phyloP scores from a whole-genome alignment of 2,888 invertebrate genomes.

The Brassicogethes aeneus region DNA sequence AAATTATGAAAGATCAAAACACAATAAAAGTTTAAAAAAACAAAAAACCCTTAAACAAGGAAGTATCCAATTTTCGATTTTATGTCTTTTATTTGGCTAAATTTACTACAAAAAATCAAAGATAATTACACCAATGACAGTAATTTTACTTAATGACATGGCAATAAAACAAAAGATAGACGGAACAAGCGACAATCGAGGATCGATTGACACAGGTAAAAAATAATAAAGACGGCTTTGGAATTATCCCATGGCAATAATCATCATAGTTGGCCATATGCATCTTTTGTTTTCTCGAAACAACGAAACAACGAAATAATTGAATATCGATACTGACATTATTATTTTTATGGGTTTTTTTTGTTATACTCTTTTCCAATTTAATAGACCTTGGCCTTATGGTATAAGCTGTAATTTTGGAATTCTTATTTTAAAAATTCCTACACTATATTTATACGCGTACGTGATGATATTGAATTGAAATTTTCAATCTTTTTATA shows the following conservation, averaged over 20 bases:
- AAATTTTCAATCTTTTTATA: no score
- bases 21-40: no score
- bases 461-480: conserved; percentile 32
- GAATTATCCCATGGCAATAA: conserved; percentile 3
- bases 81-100: no score
- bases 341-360: background rate
- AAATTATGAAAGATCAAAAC: no score
- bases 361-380: background rate
- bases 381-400: background rate
- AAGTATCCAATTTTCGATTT: no score
- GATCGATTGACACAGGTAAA: no score
- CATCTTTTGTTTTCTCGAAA: conserved; percentile 30
- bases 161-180: no score
- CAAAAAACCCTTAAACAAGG: no score
- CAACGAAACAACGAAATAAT: conserved; percentile 32
- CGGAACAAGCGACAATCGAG: no score
- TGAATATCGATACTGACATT: conserved; percentile 24
- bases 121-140: no score
- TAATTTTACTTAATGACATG: no score
- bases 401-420: conserved; percentile 31
- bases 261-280: background rate
- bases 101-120: no score
- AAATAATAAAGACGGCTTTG: conserved; percentile 5
- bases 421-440: conserved; percentile 36
- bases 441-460: conserved; percentile 32